Percentiles rank a stretch among this genome's conserved stretches.
Conservation (phyloP, 2,113 vertebrate species). For the Antigone vipio region DNA sequence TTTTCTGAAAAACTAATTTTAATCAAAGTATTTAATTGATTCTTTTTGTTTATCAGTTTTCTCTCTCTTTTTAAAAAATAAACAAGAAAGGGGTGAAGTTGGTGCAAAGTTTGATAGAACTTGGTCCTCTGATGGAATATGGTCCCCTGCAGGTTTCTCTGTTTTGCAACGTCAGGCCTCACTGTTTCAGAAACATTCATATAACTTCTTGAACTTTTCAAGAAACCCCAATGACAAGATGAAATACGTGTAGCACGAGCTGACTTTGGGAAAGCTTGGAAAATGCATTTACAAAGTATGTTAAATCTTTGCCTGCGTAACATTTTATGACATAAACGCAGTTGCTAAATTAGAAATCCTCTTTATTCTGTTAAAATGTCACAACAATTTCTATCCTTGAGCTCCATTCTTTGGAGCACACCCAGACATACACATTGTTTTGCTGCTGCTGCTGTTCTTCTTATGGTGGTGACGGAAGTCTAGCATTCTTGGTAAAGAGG, state of each 20-base stretch:
- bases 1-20: background rate
- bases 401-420: background rate
- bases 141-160: background rate
- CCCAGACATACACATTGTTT: background rate
- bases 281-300: background rate
- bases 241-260: background rate
- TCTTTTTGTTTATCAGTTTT: background rate
- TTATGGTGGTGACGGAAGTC: background rate
- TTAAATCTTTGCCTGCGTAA: background rate
- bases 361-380: background rate
- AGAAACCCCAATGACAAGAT: background rate
- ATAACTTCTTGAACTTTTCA: background rate
- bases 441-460: background rate
- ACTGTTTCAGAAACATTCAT: background rate
- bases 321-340: background rate
- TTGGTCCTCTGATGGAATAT: background rate
- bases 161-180: background rate
- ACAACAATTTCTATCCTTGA: background rate
- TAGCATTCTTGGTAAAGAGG: background rate
- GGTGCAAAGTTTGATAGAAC: background rate
- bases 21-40: background rate
- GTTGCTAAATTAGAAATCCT: background rate
- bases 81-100: background rate
- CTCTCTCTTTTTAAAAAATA: background rate
- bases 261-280: background rate